Evolutionary conservation across 2,797 vertebrate genomes (phyloP).

Genomic region (Cottoperca gobio): DNA sequence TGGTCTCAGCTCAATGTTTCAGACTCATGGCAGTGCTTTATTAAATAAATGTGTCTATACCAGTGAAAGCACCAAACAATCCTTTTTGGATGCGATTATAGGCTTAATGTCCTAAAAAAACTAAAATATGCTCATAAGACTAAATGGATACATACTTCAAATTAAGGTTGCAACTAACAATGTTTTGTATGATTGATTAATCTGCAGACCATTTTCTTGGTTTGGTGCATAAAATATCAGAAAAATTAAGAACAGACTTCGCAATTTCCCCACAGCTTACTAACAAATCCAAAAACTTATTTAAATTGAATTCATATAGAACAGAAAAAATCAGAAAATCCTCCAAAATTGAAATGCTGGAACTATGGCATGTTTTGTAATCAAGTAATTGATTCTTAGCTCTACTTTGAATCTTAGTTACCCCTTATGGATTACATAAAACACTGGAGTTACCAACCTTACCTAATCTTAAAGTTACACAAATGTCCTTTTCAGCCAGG

Average conservation of each 20-base stretch:
- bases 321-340: neutral
- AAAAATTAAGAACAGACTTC: constrained; percentile 1
- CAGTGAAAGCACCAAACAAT: constrained; percentile 3
- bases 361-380: neutral
- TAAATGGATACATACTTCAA: constrained; percentile 27
- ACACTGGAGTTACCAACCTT: fast-evolving
- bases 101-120: constrained; percentile 49
- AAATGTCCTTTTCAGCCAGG: neutral
- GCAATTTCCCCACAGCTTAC: neutral
- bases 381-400: neutral
- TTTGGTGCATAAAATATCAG: constrained; percentile 8
- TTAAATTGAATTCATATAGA: neutral
- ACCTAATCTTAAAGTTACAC: neutral
- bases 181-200: constrained; percentile 28
- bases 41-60: too few species aligned
- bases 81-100: constrained; percentile 19
- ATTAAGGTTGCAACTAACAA: constrained; percentile 9
- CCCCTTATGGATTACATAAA: neutral
- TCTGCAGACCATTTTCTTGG: neutral
- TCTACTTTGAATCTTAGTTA: neutral
- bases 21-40: constrained; percentile 3
- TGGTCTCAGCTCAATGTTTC: neutral
- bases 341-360: neutral
- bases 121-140: constrained; percentile 19
- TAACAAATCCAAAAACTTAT: neutral